A percentile compares a stretch with the other conserved stretches of the same genome.
Conservation (phyloP, 2,888 invertebrate genomes). For the Druceiella hillmani region DNA sequence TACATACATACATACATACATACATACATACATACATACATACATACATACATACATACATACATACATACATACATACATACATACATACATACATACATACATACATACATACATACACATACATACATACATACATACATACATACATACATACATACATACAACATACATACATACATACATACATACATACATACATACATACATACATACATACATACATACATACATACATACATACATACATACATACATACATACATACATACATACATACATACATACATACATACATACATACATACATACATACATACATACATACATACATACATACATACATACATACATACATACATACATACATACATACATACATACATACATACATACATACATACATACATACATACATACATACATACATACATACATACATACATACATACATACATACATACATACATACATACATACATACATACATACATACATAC, state of each 20-base stretch:
- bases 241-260: neutral
- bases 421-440: slow-evolving; percentile 9
- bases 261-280: neutral
- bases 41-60: no score
- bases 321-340: neutral
- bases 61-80: no score
- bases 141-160: no score
- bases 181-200: neutral
- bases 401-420: slow-evolving; percentile 9
- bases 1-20: no score
- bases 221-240: neutral
- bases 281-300: neutral
- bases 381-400: slow-evolving; percentile 9
- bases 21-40: no score
- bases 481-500: slow-evolving; percentile 6
- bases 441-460: slow-evolving; percentile 9
- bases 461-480: slow-evolving; percentile 8
- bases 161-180: no score
- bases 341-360: neutral
- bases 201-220: neutral
- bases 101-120: no score
- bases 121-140: no score
- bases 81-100: no score
- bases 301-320: neutral
- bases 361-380: slow-evolving; percentile 8